Evolutionary conservation across 2,113 vertebrate genomes (phyloP).

Genomic region (Pedetes capensis): DNA sequence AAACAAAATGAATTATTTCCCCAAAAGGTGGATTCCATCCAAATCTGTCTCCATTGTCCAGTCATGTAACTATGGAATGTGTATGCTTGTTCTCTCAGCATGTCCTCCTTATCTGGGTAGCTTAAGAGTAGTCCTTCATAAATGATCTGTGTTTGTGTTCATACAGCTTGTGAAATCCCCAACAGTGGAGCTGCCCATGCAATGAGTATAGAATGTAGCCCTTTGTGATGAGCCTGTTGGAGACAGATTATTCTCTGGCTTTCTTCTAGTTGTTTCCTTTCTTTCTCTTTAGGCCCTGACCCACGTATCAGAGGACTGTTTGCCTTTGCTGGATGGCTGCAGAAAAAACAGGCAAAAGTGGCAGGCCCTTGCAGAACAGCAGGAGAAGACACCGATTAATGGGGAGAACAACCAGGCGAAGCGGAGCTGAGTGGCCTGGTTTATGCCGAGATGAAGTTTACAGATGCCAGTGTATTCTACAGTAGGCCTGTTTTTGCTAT

Average conservation of each 20-base stretch:
- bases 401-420: constrained; percentile 84
- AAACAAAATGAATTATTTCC: background rate
- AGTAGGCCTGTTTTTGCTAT: constrained; percentile 69
- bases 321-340: constrained; percentile 95
- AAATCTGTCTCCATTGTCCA: background rate
- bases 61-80: background rate
- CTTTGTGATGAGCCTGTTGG: background rate
- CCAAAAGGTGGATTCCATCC: background rate
- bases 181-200: background rate
- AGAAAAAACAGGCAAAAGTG: constrained; percentile 94
- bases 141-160: background rate
- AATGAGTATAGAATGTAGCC: background rate
- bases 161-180: background rate
- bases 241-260: background rate
- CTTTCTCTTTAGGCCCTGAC: constrained; percentile 86
- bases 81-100: background rate
- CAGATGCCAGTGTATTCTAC: constrained; percentile 51
- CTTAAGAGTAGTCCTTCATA: background rate
- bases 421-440: constrained; percentile 75
- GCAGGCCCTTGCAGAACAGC: constrained; percentile 92
- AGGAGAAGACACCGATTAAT: constrained; percentile 88
- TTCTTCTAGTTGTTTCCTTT: background rate
- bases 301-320: constrained; percentile 90
- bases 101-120: background rate
- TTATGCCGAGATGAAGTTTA: constrained; percentile 28